A percentile compares a stretch with the other conserved stretches of the same genome.
These are phyloP conservation scores for Elaphurus davidianus DNA, from an alignment of 2,113 vertebrate genomes.

Conservation along the genomic window DNA sequence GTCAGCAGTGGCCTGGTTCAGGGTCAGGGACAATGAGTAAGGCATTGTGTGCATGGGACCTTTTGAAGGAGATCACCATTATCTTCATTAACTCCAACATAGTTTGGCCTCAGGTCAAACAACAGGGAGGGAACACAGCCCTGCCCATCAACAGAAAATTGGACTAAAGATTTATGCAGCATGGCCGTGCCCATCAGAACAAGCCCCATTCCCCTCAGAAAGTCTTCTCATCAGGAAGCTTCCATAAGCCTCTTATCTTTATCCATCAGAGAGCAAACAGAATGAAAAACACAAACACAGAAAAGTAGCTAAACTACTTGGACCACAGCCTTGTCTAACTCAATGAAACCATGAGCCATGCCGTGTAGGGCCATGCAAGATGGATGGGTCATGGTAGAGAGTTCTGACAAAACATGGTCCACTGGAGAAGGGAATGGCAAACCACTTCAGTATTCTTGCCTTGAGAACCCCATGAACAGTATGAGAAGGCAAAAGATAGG, in stretches of 20 bases:
- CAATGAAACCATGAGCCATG: background rate
- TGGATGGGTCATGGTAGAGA: background rate
- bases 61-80: background rate
- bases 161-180: background rate
- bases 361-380: fast-evolving
- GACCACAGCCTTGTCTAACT: background rate
- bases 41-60: background rate
- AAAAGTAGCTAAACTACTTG: background rate
- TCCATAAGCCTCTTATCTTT: background rate
- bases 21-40: background rate
- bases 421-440: background rate
- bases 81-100: background rate
- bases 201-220: background rate
- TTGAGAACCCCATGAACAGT: background rate
- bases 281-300: background rate
- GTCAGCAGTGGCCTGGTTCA: background rate
- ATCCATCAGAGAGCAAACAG: background rate
- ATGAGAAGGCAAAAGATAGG: background rate
- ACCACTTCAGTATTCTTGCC: background rate
- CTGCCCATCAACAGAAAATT: background rate
- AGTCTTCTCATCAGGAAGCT: background rate
- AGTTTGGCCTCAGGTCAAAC: background rate
- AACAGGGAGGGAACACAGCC: background rate
- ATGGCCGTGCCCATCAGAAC: background rate
- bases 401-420: background rate